These are phyloP conservation scores for Formica exsecta DNA, from an alignment of 1,140 invertebrate species.

Conservation along the genomic window DNA sequence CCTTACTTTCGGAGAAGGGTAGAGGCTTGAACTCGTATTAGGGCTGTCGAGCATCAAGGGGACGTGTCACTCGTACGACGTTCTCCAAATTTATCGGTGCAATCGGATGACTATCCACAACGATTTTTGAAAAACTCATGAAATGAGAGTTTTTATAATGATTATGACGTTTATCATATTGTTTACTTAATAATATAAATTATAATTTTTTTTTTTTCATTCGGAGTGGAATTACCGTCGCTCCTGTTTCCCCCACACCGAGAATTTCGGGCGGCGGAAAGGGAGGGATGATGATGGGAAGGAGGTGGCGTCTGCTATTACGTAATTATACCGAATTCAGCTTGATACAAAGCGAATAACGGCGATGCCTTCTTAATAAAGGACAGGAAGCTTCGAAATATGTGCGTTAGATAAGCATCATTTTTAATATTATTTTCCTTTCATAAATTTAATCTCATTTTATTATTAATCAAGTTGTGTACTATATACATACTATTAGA, in stretches of 20 bases:
- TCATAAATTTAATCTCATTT: conserved; percentile 13
- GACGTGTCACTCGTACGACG: conserved; percentile 80
- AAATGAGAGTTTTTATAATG: neutral
- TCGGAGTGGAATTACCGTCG: conserved; percentile 80
- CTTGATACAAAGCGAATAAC: conserved; percentile 77
- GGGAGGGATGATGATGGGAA: conserved; percentile 54
- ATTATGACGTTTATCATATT: neutral
- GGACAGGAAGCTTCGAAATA: neutral
- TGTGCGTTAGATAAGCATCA: neutral
- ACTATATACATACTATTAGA: neutral
- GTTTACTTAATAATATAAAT: neutral
- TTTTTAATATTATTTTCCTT: neutral
- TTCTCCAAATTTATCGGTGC: conserved; percentile 70
- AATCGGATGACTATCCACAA: conserved; percentile 45
- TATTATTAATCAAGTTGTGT: neutral
- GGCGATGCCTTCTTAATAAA: conserved; percentile 62
- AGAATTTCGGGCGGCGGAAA: conserved; percentile 66
- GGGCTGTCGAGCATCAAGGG: conserved; percentile 74
- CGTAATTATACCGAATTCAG: conserved; percentile 80
- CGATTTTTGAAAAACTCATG: conserved; percentile 56
- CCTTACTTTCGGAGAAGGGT: conserved; percentile 75
- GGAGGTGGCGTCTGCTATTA: conserved; percentile 73
- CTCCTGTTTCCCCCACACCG: conserved; percentile 76
- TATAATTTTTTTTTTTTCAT: conserved; percentile 58
- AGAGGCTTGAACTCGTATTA: conserved; percentile 80